Conservation (phyloP, 2,797 vertebrate species). For the Emydoidea blandingii region DNA sequence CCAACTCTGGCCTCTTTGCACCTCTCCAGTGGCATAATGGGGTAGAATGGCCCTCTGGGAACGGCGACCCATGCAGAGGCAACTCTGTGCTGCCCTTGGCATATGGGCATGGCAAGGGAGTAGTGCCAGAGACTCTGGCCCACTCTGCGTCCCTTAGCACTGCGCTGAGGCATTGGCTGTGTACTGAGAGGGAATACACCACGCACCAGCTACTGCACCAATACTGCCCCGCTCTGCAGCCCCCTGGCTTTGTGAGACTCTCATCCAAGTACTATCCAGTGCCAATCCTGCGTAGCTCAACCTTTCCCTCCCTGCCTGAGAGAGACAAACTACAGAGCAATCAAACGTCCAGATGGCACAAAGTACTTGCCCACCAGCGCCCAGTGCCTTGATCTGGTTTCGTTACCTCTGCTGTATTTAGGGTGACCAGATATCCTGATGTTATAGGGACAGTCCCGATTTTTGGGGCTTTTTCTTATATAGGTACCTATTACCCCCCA, state of each 20-base stretch:
- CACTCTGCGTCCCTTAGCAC: fast-evolving
- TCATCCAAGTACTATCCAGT: not conserved
- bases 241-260: not conserved
- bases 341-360: not conserved
- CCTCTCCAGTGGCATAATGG: fast-evolving
- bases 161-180: fast-evolving
- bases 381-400: not conserved
- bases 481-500: no score
- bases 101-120: not conserved
- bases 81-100: fast-evolving
- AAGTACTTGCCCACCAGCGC: not conserved
- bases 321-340: not conserved
- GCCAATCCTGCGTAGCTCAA: not conserved
- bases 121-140: fast-evolving
- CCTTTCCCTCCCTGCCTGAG: not conserved
- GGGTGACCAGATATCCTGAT: no score
- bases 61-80: fast-evolving
- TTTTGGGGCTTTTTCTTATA: no score
- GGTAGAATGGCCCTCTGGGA: not conserved
- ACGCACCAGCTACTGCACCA: fast-evolving
- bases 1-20: not conserved
- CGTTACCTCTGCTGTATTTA: not conserved
- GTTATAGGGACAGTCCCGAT: no score
- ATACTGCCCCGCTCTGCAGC: not conserved
- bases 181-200: fast-evolving